Percentiles rank a stretch among this genome's conserved stretches.
Evolutionary conservation across 2,888 invertebrate genomes (phyloP).

Genomic region (Andrena camellia): DNA sequence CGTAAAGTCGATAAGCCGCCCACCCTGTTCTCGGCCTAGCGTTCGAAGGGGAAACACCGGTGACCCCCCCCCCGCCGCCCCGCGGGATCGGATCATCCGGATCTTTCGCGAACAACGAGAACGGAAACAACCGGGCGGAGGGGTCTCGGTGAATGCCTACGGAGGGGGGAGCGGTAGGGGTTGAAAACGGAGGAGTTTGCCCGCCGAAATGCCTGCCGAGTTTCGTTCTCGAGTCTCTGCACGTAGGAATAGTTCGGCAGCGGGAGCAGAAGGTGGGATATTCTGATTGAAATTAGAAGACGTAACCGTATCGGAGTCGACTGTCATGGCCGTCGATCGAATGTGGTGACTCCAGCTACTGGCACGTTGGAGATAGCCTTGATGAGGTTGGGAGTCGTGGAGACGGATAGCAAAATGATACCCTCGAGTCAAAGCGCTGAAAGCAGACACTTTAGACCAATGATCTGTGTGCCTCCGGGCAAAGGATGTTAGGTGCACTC

Average conservation of each 20-base stretch:
- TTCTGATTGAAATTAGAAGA: conserved; percentile 67
- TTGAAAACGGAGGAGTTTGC: conserved; percentile 33
- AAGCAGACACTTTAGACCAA: no score
- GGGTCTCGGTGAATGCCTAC: conserved; percentile 16
- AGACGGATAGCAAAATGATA: background rate
- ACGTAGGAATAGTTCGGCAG: conserved; percentile 38
- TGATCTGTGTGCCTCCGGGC: background rate
- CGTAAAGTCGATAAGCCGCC: conserved; percentile 67
- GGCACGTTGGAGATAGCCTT: background rate
- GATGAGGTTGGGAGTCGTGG: background rate
- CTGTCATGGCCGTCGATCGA: background rate
- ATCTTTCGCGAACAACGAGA: conserved; percentile 23
- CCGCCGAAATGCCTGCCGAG: background rate
- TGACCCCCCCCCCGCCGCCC: conserved; percentile 18
- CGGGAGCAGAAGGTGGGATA: background rate
- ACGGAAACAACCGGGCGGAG: conserved; percentile 9
- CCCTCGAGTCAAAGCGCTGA: no score
- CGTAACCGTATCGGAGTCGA: background rate
- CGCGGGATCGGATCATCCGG: conserved; percentile 32
- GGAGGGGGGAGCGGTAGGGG: conserved; percentile 26
- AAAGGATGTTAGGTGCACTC: conserved; percentile 1
- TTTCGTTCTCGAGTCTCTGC: conserved; percentile 47
- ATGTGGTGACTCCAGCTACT: background rate
- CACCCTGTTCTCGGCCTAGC: background rate
- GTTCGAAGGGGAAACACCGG: conserved; percentile 19